These are phyloP conservation scores for Acleris emargana DNA, from an alignment of 2,888 invertebrate genomes.

Conservation along the genomic window DNA sequence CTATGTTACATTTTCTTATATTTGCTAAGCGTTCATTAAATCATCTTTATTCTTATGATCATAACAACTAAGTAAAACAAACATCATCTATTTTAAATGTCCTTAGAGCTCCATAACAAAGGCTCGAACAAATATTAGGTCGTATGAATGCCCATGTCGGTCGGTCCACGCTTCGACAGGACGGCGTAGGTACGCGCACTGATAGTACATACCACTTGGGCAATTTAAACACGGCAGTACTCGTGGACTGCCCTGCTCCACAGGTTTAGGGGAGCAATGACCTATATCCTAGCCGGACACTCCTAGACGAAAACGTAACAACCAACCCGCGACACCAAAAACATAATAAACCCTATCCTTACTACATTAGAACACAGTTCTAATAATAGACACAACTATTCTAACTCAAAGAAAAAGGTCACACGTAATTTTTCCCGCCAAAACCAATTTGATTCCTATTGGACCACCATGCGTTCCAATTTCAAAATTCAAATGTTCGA, in stretches of 20 bases:
- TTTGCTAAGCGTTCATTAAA: neutral
- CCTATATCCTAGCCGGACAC: slow-evolving; percentile 79
- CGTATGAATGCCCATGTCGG: slow-evolving; percentile 11
- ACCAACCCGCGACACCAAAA: slow-evolving; percentile 56
- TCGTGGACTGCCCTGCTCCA: slow-evolving; percentile 77
- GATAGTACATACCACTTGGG: slow-evolving; percentile 77
- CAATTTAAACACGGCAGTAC: slow-evolving; percentile 82
- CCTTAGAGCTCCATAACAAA: slow-evolving; percentile 26
- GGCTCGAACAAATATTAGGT: slow-evolving; percentile 28
- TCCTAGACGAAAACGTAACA: slow-evolving; percentile 63
- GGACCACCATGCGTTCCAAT: slow-evolving; percentile 50
- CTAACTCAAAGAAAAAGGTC: slow-evolving; percentile 59
- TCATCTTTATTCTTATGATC: slow-evolving; percentile 1
- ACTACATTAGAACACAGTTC: slow-evolving; percentile 75
- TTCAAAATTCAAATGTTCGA: slow-evolving; percentile 52
- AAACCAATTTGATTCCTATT: slow-evolving; percentile 71
- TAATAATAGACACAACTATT: slow-evolving; percentile 66
- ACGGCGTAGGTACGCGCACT: slow-evolving; percentile 47
- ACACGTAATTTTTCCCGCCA: slow-evolving; percentile 60
- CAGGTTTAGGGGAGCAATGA: slow-evolving; percentile 83
- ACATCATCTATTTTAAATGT: slow-evolving; percentile 9
- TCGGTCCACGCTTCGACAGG: slow-evolving; percentile 5
- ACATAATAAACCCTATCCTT: slow-evolving; percentile 77
- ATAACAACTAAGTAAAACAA: slow-evolving; percentile 14
- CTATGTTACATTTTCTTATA: no score